Evolutionary conservation across 2,113 vertebrate species (phyloP).

Genomic region (Eira barbara): DNA sequence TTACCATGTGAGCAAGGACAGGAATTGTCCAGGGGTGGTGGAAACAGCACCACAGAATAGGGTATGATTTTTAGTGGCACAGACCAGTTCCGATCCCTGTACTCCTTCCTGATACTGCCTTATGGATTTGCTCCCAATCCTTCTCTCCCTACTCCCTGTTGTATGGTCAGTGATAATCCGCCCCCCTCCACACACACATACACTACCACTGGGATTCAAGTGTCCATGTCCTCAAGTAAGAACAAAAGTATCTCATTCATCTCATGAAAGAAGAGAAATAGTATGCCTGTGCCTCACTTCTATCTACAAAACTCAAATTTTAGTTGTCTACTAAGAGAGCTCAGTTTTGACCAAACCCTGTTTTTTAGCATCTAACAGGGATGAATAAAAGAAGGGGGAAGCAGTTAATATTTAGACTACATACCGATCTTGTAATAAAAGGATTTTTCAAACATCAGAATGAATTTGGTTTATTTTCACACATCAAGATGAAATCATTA

Average conservation of each 20-base stretch:
- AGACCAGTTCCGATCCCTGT: background rate
- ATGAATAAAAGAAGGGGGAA: background rate
- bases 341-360: background rate
- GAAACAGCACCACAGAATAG: no score
- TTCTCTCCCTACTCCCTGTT: background rate
- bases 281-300: background rate
- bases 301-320: background rate
- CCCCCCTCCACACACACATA: no score
- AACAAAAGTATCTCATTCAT: background rate
- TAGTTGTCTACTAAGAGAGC: background rate
- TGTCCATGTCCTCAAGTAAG: background rate
- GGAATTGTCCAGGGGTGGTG: background rate
- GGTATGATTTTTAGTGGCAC: background rate
- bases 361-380: background rate
- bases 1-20: background rate
- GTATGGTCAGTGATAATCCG: background rate
- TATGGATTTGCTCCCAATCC: background rate
- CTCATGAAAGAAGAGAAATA: background rate
- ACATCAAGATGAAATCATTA: background rate
- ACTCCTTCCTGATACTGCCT: background rate
- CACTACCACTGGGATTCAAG: background rate
- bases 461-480: slow-evolving; percentile 22
- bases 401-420: background rate
- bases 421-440: background rate
- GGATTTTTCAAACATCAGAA: slow-evolving; percentile 4